Evolutionary conservation across 2,113 vertebrate species (phyloP).

Genomic region (Rhinoptilus africanus): DNA sequence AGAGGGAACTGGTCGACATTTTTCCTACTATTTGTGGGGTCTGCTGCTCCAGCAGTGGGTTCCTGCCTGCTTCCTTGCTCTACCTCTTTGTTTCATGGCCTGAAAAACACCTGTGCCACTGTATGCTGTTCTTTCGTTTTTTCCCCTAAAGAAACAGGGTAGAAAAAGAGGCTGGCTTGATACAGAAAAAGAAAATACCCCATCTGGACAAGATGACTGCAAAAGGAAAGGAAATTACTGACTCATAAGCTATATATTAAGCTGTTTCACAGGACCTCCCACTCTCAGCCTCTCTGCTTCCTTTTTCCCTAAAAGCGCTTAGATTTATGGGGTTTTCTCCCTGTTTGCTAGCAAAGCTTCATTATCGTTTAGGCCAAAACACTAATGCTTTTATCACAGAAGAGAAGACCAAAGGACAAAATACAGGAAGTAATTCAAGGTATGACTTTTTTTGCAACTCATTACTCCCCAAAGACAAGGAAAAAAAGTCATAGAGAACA

Average conservation of each 20-base stretch:
- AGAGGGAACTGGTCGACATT: background rate
- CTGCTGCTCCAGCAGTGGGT: background rate
- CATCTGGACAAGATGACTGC: background rate
- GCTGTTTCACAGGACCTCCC: background rate
- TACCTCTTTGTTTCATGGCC: background rate
- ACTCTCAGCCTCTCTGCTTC: background rate
- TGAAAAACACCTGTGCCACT: background rate
- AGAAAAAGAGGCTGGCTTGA: background rate
- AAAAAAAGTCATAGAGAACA: background rate
- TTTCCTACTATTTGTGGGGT: background rate
- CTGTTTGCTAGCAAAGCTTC: background rate
- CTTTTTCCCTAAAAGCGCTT: background rate
- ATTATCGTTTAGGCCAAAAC: background rate
- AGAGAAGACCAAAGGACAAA: background rate
- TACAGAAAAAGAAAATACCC: background rate
- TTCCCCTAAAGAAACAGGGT: background rate
- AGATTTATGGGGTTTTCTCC: background rate
- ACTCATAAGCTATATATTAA: background rate
- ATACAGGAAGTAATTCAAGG: background rate
- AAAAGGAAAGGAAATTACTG: slow-evolving; percentile 11
- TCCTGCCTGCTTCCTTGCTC: background rate
- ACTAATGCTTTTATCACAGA: background rate
- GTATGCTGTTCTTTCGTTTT: background rate
- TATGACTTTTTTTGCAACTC: background rate
- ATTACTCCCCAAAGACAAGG: background rate